Evolutionary conservation across 1,140 invertebrate genomes (phyloP), one percentile per base, ranked within the genome.

Genomic region (Lordiphosa mommai): DNA sequence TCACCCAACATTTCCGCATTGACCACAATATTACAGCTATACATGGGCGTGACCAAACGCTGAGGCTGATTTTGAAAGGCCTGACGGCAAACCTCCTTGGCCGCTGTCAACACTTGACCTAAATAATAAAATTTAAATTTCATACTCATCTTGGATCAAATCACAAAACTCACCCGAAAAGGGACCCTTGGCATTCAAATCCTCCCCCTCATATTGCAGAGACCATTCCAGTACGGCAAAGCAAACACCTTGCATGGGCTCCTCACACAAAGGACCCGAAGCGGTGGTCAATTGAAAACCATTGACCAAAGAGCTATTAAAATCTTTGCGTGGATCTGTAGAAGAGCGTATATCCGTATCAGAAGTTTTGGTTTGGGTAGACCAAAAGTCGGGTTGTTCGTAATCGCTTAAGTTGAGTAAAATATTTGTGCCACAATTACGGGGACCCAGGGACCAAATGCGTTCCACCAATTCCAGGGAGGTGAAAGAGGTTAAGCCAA

Each of bases 41-140:
- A 99, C 97, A 99, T 99, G 0, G 98, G 97, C 7, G 95, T 95
- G 90, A 99, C 96, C 2, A 99, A 88, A 53, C 98, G 91, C 85
- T 97, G 96, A 3, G 96, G 94, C 86, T 97, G 95, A 27, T 93
- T 92, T 88, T 97, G 96, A 76, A 99, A 97, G 0, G 96, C 94
- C 88, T 93, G 94, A 36, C 94, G 91, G 86, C 97, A 98, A 2
- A 93, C 95, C 66, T 98, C 96, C 88, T 97, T 98, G 13, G 96
- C 93, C 10, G 94, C 92, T 12, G 96, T 97, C 91, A 99, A 96
- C 36, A 99, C 93, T 91, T 98, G 97, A 51, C 97, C 97, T 93
- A 29, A 3, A 79, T 1, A 4, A n/a, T 16, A 4, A 3, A 4
- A 8, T 3, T 7, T 13, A 3, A 5, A 32, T 38, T n/a, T 9